These are phyloP conservation scores for Caenorhabditis sinica DNA, from an alignment of 2,888 invertebrate genomes.

Conservation along the genomic window DNA sequence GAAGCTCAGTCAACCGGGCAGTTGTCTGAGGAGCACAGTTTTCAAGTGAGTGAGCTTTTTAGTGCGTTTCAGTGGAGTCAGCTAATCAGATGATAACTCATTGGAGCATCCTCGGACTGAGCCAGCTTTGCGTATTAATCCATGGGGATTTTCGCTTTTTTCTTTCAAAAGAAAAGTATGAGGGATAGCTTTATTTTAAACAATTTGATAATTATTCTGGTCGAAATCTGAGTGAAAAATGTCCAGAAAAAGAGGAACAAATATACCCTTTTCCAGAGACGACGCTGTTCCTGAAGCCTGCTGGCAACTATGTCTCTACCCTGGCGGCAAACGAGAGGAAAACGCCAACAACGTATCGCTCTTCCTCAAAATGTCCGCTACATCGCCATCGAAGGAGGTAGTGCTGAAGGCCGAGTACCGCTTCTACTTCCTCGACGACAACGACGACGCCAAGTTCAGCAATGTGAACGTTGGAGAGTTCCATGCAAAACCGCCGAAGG, in stretches of 20 bases:
- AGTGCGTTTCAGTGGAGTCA: too few relatives aligned
- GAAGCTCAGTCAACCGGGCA: conserved; percentile 82
- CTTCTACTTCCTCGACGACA: conserved; percentile 83
- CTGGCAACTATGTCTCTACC: conserved; percentile 83
- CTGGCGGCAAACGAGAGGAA: conserved; percentile 83
- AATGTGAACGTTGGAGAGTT: conserved; percentile 84
- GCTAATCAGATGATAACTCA: too few relatives aligned
- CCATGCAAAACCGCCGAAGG: conserved; percentile 83
- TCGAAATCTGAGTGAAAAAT: too few relatives aligned
- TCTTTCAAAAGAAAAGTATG: too few relatives aligned
- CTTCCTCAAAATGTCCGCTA: conserved; percentile 83
- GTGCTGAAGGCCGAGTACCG: conserved; percentile 83
- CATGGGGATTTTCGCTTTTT: too few relatives aligned
- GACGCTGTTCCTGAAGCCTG: conserved; percentile 80
- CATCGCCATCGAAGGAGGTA: conserved; percentile 80
- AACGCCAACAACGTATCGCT: conserved; percentile 82
- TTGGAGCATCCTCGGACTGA: too few relatives aligned
- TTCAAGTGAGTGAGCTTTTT: conserved; percentile 64
- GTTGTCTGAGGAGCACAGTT: conserved; percentile 82
- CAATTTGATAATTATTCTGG: too few relatives aligned
- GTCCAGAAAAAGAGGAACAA: too few relatives aligned
- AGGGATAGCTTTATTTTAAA: too few relatives aligned
- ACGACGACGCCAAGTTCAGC: conserved; percentile 78
- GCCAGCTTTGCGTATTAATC: too few relatives aligned
- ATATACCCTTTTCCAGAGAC: conserved; percentile 68